These are phyloP conservation scores for Pocillopora grandis DNA, from an alignment of 92 coral and sea anemone species.

Conservation along the genomic window DNA sequence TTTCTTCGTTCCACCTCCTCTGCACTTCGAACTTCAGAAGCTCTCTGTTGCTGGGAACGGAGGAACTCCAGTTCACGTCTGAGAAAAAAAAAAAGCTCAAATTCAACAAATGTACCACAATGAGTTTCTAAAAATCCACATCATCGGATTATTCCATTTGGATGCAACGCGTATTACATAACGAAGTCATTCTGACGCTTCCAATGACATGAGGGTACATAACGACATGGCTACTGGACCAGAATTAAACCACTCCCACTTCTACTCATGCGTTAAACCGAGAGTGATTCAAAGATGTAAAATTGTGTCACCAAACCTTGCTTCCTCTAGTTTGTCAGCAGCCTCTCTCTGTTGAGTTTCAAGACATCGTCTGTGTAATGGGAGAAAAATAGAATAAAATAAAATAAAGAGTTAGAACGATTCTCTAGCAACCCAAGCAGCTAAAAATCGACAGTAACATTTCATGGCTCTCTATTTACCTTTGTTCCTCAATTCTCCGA, in stretches of 20 bases:
- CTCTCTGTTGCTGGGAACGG: slow-evolving; percentile 95
- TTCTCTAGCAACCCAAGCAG: too few relatives aligned
- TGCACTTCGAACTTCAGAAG: slow-evolving; percentile 69
- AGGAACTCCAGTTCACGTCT: slow-evolving; percentile 92
- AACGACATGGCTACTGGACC: neutral
- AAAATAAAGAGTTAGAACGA: neutral
- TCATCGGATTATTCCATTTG: neutral
- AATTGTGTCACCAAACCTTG: slow-evolving; percentile 63
- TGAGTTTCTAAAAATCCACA: neutral
- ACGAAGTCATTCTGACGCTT: too few relatives aligned
- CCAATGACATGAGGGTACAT: too few relatives aligned
- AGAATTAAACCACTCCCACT: neutral
- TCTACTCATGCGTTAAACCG: too few relatives aligned
- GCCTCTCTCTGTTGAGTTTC: slow-evolving; percentile 91
- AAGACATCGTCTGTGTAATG: slow-evolving; percentile 63
- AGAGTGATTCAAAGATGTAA: too few relatives aligned
- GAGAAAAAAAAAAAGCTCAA: neutral
- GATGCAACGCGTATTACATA: too few relatives aligned
- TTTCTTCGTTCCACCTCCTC: slow-evolving; percentile 87
- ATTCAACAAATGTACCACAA: neutral
- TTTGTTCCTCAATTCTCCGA: slow-evolving; percentile 89
- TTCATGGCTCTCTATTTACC: slow-evolving; percentile 47
- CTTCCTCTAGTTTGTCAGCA: slow-evolving; percentile 89
- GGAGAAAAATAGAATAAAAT: neutral
- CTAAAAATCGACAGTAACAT: too few relatives aligned